Evolutionary conservation across 2,888 invertebrate genomes (phyloP), one percentile per base, ranked within the genome.

Genomic region (Meandrusa payeni): DNA sequence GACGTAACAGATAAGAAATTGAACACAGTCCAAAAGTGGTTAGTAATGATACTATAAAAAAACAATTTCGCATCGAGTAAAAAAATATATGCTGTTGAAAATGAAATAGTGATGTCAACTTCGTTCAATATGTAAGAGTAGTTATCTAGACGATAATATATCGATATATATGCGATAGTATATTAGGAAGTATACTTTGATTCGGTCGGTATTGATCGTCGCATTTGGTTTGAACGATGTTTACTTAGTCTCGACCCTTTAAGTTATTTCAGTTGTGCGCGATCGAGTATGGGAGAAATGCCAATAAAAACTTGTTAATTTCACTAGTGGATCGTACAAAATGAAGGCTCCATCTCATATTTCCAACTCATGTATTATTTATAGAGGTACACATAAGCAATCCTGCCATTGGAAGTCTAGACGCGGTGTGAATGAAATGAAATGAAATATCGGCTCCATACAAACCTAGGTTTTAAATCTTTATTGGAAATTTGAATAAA

Each of bases 241-340:
- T 56, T 56, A 59, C 50, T 44, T 45, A 53, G 51, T 46, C 38
- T 50, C 39, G 48, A 53, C 41, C 50, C 40, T 48, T 55, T 54
- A 52, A 55, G 54, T 63, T 69, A 68, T 70, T 71, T 67, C 51
- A 63, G 55, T 62, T 57, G 55, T 59, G 59, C 63, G 57, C 58
- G 48, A 52, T 51, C 45, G 50, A 47, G 39, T 52, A 52, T 57
- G 78, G 79, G 78, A 81, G 70, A 64, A 66, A 70, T 75, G 81
- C 81, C 80, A 82, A 79, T 82, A 76, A 74, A 72, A 74, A 72
- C 72, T 68, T 64, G 72, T 79, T 81, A 80, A 81, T 81, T 80
- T 80, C 65, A 68, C 69, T 69, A 74, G 69, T 69, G 64, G 68
- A 61, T 67, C 58, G 63, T 61, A 64, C 68, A 72, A 71, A 74